phyloP scores from a whole-genome alignment of 64 coral and sea anemone species.

The Pocillopora damicornis region DNA sequence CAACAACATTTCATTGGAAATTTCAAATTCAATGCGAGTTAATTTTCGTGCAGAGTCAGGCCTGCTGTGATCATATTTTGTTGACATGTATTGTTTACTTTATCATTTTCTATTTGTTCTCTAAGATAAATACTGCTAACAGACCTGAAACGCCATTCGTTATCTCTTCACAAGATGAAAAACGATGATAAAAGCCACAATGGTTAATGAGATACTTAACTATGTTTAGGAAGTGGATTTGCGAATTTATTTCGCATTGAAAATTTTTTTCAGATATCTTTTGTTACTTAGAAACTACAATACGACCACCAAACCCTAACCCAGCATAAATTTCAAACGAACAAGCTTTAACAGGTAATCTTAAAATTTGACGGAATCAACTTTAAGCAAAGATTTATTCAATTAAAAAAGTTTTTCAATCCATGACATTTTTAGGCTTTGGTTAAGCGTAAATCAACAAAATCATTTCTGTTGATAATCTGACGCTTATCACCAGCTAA shows the following conservation, averaged over 20 bases:
- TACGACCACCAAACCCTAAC: neutral
- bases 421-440: too few species aligned
- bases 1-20: neutral
- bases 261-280: neutral
- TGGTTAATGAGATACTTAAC: neutral
- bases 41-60: neutral
- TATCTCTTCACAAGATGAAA: neutral
- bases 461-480: too few species aligned
- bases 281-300: neutral
- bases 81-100: constrained; percentile 17
- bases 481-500: too few species aligned
- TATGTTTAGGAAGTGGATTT: neutral
- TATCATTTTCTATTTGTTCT: constrained; percentile 4
- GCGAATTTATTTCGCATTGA: neutral
- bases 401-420: too few species aligned
- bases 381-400: too few species aligned
- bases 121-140: constrained; percentile 13
- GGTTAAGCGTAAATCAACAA: too few species aligned
- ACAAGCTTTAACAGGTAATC: neutral
- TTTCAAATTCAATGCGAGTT: neutral
- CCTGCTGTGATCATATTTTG: neutral
- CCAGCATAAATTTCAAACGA: neutral
- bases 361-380: too few species aligned
- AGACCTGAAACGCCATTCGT: constrained; percentile 4
- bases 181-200: neutral